phyloP scores from a whole-genome alignment of 2,113 vertebrate genomes.

The Rhinoderma darwinii region DNA sequence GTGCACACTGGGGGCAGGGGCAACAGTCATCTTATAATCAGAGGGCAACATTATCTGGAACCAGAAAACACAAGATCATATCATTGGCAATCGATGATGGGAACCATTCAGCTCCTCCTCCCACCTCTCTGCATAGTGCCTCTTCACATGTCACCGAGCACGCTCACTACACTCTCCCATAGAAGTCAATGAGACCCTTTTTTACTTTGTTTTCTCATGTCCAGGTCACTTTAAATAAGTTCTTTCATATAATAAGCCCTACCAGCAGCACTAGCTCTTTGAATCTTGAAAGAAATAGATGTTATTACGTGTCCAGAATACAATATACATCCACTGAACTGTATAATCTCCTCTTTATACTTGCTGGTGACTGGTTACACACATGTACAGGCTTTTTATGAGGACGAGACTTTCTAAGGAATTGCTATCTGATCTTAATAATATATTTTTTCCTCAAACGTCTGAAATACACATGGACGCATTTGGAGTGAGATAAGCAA shows the following conservation, averaged over 20 bases:
- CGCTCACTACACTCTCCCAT: neutral
- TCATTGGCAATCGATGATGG: no score
- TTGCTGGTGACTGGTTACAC: neutral
- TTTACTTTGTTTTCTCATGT: neutral
- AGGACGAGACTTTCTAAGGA: neutral
- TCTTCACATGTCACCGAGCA: no score
- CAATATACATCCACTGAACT: neutral
- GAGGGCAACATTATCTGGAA: no score
- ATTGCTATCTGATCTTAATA: neutral
- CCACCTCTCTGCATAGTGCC: no score
- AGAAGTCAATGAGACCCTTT: neutral
- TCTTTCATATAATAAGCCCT: neutral
- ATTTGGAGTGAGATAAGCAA: conserved; percentile 25
- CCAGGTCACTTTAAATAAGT: no score
- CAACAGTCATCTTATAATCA: no score
- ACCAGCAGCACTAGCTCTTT: neutral
- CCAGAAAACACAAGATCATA: no score
- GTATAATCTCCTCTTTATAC: neutral
- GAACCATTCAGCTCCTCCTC: no score
- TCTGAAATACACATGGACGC: neutral
- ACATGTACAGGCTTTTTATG: neutral
- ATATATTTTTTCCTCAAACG: conserved; percentile 6
- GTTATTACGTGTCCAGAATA: neutral
- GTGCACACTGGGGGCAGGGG: no score
- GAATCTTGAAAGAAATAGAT: neutral